Evolutionary conservation across 1,140 invertebrate species (phyloP).

Genomic region (Leguminivora glycinivorella): DNA sequence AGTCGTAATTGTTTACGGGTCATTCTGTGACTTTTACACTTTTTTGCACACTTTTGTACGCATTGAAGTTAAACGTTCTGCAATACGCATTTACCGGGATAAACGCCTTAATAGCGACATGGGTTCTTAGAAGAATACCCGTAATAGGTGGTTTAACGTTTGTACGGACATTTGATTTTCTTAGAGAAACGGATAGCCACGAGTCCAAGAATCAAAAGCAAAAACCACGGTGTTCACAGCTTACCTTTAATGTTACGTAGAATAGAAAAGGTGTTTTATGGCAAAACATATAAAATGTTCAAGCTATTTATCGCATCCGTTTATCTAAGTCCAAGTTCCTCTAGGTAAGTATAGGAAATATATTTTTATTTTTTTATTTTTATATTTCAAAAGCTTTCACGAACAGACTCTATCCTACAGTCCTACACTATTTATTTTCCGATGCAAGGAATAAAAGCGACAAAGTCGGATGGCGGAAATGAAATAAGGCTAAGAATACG

Average conservation of each 20-base stretch:
- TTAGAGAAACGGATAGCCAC: background rate
- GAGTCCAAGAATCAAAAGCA: too few relatives aligned
- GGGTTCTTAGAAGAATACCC: too few relatives aligned
- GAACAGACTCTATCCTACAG: background rate
- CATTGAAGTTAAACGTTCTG: background rate
- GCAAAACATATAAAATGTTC: background rate
- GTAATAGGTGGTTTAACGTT: background rate
- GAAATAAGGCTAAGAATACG: constrained; percentile 35
- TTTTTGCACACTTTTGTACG: background rate
- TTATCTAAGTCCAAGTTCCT: background rate
- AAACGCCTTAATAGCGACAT: too few relatives aligned
- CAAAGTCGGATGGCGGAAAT: constrained; percentile 31
- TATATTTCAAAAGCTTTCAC: constrained; percentile 21
- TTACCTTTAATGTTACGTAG: too few relatives aligned
- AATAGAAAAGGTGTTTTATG: background rate
- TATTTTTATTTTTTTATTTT: too few relatives aligned
- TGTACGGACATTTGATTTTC: background rate
- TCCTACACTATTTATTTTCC: constrained; percentile 7
- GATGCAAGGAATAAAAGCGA: constrained; percentile 31
- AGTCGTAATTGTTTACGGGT: constrained; percentile 35
- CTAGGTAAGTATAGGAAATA: background rate
- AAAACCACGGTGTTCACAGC: too few relatives aligned
- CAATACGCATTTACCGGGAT: background rate
- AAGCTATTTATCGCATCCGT: background rate
- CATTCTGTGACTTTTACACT: constrained; percentile 6